These are phyloP conservation scores for Apogon talboti DNA, from an alignment of 2,797 vertebrate species.

Conservation along the genomic window DNA sequence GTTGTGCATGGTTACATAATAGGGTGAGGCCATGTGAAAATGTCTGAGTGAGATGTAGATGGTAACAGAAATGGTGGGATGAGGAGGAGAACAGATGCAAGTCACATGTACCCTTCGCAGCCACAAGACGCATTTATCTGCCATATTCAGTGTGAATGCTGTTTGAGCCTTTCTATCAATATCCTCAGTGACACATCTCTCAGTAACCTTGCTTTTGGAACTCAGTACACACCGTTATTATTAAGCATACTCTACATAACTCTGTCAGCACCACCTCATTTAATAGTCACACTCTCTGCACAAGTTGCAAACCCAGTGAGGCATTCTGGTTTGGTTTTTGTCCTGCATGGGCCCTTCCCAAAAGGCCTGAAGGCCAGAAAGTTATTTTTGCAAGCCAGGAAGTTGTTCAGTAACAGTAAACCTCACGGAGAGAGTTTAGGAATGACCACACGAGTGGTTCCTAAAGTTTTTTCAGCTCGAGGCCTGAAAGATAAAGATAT, in stretches of 20 bases:
- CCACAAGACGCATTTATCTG: slow-evolving; percentile 10
- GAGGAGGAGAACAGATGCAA: slow-evolving; percentile 28
- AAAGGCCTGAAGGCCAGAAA: slow-evolving; percentile 15
- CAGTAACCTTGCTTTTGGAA: background rate
- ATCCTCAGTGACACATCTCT: background rate
- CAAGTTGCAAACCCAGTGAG: slow-evolving; percentile 13
- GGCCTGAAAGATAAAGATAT: no score
- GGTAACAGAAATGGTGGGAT: slow-evolving; percentile 31
- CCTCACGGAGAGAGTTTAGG: background rate
- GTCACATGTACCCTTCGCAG: slow-evolving; percentile 34
- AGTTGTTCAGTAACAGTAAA: slow-evolving; percentile 16
- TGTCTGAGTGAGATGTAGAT: slow-evolving; percentile 33
- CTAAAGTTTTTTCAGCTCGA: no score
- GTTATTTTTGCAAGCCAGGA: slow-evolving; percentile 43
- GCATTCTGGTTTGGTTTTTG: slow-evolving; percentile 23
- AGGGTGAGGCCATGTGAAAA: slow-evolving; percentile 52
- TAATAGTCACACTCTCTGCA: slow-evolving; percentile 8
- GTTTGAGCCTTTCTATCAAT: background rate
- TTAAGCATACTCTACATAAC: background rate
- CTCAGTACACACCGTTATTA: background rate
- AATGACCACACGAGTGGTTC: background rate
- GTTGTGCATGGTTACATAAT: slow-evolving; percentile 61
- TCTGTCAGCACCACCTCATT: slow-evolving; percentile 1
- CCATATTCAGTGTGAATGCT: slow-evolving; percentile 5
- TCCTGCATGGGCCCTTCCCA: slow-evolving; percentile 31